These are phyloP conservation scores for Microhierax caerulescens DNA, from an alignment of 2,797 vertebrate species.

Conservation along the genomic window DNA sequence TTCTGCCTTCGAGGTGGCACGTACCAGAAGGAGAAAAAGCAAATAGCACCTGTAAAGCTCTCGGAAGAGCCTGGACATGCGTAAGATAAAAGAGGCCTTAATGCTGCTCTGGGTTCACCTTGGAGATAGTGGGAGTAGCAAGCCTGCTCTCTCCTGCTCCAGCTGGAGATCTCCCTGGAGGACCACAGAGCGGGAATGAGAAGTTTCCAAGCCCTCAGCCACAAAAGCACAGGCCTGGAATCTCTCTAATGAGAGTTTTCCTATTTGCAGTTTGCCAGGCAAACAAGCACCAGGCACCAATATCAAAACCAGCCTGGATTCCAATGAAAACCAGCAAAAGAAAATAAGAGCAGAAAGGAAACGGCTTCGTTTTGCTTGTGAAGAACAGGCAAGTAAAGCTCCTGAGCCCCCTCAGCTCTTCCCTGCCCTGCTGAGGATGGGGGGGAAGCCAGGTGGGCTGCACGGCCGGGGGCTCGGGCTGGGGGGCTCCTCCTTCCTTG, in stretches of 20 bases:
- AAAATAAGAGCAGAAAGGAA: background rate
- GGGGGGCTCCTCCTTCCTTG: background rate
- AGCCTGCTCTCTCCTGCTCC: background rate
- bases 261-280: conserved; percentile 46
- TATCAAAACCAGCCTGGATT: conserved; percentile 46
- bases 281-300: conserved; percentile 37
- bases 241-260: conserved; percentile 49
- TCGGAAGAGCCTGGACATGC: background rate
- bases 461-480: fast-evolving
- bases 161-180: conserved; percentile 39
- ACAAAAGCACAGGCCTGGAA: conserved; percentile 39
- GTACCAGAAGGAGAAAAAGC: background rate
- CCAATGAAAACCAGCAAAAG: conserved; percentile 29
- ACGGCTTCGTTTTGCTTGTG: background rate
- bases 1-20: background rate
- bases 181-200: background rate
- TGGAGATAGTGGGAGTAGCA: fast-evolving
- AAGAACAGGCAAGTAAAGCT: background rate
- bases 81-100: background rate
- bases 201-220: conserved; percentile 54
- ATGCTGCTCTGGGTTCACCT: background rate
- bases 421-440: background rate
- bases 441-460: background rate
- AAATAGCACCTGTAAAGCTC: background rate
- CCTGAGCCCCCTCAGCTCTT: background rate